phyloP scores from a whole-genome alignment of 2,113 vertebrate species.

The Orientallactaga bullata region DNA sequence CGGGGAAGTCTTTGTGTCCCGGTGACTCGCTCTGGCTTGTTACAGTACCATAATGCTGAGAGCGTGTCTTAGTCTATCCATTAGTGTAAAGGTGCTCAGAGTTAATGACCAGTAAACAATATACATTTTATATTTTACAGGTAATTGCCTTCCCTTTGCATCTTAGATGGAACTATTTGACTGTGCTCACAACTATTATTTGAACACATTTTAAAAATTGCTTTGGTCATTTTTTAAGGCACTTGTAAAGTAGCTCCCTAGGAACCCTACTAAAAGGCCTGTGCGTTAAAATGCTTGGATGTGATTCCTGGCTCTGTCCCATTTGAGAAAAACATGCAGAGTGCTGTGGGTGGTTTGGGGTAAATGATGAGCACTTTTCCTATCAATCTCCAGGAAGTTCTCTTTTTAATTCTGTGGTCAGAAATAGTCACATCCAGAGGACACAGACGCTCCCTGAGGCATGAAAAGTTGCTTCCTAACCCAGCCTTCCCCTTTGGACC shows the following conservation, averaged over 20 bases:
- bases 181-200: slow-evolving; percentile 73
- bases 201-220: slow-evolving; percentile 72
- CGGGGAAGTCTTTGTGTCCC: slow-evolving; percentile 31
- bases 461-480: background rate
- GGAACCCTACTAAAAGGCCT: slow-evolving; percentile 65
- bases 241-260: slow-evolving; percentile 64
- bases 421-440: background rate
- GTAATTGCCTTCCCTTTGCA: slow-evolving; percentile 78
- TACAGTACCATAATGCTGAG: slow-evolving; percentile 12
- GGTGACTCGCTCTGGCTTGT: slow-evolving; percentile 38
- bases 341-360: background rate
- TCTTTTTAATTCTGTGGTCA: slow-evolving; percentile 2
- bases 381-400: slow-evolving; percentile 20
- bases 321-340: slow-evolving; percentile 58
- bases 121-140: slow-evolving; percentile 77
- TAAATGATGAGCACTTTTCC: slow-evolving; percentile 49
- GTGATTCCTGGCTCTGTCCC: slow-evolving; percentile 15
- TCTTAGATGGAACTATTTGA: slow-evolving; percentile 71
- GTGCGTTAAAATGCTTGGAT: slow-evolving; percentile 58
- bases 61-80: slow-evolving; percentile 59
- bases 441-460: background rate
- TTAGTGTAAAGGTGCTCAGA: slow-evolving; percentile 76
- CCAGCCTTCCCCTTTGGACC: background rate
- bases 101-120: slow-evolving; percentile 81
- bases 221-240: slow-evolving; percentile 78